A percentile compares a stretch with the other conserved stretches of the same genome.
phyloP scores from a whole-genome alignment of 2,797 vertebrate species.

The Merluccius polli region DNA sequence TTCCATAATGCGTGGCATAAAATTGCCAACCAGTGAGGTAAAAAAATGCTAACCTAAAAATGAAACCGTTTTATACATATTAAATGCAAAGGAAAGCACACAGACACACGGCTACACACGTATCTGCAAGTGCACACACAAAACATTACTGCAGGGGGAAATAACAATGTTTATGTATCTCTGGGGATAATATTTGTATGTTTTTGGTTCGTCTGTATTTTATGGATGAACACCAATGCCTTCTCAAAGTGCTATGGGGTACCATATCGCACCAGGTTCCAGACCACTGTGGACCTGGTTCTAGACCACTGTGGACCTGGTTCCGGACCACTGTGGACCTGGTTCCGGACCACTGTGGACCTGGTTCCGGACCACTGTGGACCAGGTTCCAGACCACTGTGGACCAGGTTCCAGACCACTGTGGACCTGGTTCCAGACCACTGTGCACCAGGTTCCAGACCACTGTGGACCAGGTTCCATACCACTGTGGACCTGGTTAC shows the following conservation, averaged over 20 bases:
- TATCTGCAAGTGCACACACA: conserved; percentile 14
- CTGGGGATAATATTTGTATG: neutral
- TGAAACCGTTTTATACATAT: conserved; percentile 20
- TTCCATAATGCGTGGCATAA: conserved; percentile 64
- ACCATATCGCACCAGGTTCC: conserved; percentile 58
- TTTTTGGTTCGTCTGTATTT: conserved; percentile 31
- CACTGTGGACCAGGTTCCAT: conserved; percentile 63
- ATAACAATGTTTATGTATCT: conserved; percentile 26
- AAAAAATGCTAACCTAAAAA: conserved; percentile 57
- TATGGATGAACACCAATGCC: conserved; percentile 53
- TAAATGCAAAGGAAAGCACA: conserved; percentile 31
- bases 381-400: conserved; percentile 61
- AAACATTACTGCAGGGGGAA: conserved; percentile 17
- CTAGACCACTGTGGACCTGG: conserved; percentile 61
- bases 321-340: conserved; percentile 59
- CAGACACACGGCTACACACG: conserved; percentile 27
- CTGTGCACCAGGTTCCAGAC: conserved; percentile 63
- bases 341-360: conserved; percentile 60
- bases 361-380: conserved; percentile 61
- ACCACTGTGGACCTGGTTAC: no score
- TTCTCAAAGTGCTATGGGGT: conserved; percentile 56
- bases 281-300: conserved; percentile 60
- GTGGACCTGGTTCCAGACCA: no score
- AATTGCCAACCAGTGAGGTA: conserved; percentile 67
- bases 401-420: conserved; percentile 61